These are phyloP conservation scores for Diarsia brunnea DNA, from an alignment of 2,888 invertebrate genomes.

Conservation along the genomic window DNA sequence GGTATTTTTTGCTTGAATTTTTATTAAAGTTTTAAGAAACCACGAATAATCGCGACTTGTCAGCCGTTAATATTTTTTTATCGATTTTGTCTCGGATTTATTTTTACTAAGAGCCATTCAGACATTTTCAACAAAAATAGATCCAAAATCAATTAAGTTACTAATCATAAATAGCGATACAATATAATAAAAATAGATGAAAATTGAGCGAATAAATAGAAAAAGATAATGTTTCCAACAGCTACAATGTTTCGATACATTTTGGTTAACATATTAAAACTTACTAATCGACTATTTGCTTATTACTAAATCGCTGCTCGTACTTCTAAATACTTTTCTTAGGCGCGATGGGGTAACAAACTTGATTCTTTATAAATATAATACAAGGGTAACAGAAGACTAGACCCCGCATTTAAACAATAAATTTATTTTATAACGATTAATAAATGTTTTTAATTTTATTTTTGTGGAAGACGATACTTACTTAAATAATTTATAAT, in stretches of 20 bases:
- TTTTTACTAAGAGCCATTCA: no score
- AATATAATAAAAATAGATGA: conserved; percentile 41
- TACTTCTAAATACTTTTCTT: conserved; percentile 61
- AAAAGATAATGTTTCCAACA: conserved; percentile 54
- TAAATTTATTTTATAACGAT: not conserved
- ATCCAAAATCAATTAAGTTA: conserved; percentile 28
- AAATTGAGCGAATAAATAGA: conserved; percentile 56
- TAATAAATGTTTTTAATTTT: not conserved
- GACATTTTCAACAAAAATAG: conserved; percentile 34
- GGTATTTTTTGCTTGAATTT: no score
- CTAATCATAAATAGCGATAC: conserved; percentile 29
- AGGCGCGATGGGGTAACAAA: conserved; percentile 60
- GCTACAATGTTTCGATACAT: conserved; percentile 58
- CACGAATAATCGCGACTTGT: no score
- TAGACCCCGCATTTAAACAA: conserved; percentile 28
- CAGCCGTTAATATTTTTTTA: no score
- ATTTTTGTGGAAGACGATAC: not conserved
- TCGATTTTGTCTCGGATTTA: no score
- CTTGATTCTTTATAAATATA: conserved; percentile 31
- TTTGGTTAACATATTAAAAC: conserved; percentile 65
- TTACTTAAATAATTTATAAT: not conserved
- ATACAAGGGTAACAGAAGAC: conserved; percentile 35
- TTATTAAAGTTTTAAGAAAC: no score
- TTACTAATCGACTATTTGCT: conserved; percentile 63
- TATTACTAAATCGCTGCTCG: conserved; percentile 57